phyloP scores from a whole-genome alignment of 1,140 invertebrate genomes.

The Doryteuthis pealeii region DNA sequence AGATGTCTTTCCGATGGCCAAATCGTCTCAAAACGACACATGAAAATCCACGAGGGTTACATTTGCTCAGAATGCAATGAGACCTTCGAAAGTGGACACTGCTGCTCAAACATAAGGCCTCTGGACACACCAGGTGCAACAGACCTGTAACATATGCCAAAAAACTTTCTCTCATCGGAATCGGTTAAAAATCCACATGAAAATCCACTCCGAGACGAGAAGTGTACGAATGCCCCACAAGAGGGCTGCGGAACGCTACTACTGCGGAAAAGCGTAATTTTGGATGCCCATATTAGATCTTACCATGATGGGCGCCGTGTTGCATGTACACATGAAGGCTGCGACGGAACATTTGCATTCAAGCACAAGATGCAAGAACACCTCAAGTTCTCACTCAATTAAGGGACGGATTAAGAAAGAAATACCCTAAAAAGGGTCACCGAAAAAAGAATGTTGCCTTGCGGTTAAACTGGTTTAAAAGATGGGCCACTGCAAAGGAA shows the following conservation, averaged over 20 bases:
- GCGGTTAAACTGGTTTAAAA: neutral
- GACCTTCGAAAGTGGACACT: constrained; percentile 31
- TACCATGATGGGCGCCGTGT: constrained; percentile 36
- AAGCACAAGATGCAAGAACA: constrained; percentile 33
- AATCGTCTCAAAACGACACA: constrained; percentile 28
- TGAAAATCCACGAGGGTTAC: constrained; percentile 33
- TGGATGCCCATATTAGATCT: constrained; percentile 32
- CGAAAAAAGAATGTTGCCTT: neutral
- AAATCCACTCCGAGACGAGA: constrained; percentile 24
- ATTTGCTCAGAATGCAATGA: constrained; percentile 18
- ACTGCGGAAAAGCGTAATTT: constrained; percentile 31
- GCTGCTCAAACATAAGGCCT: constrained; percentile 24
- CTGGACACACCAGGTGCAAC: constrained; percentile 24
- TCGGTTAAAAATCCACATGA: constrained; percentile 30
- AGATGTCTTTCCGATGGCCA: constrained; percentile 22
- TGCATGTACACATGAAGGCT: constrained; percentile 28
- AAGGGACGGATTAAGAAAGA: constrained; percentile 16
- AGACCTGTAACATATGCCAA: constrained; percentile 26
- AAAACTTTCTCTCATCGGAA: constrained; percentile 26
- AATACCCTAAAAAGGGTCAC: neutral
- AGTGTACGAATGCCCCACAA: constrained; percentile 29
- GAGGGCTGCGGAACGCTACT: constrained; percentile 33
- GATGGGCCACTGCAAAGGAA: too few species aligned
- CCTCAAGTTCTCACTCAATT: constrained; percentile 28
- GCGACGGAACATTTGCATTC: constrained; percentile 30